Percentiles rank a stretch among this genome's conserved stretches.
Conservation (phyloP, 1,140 invertebrate genomes). For the Drosophila dunni region DNA sequence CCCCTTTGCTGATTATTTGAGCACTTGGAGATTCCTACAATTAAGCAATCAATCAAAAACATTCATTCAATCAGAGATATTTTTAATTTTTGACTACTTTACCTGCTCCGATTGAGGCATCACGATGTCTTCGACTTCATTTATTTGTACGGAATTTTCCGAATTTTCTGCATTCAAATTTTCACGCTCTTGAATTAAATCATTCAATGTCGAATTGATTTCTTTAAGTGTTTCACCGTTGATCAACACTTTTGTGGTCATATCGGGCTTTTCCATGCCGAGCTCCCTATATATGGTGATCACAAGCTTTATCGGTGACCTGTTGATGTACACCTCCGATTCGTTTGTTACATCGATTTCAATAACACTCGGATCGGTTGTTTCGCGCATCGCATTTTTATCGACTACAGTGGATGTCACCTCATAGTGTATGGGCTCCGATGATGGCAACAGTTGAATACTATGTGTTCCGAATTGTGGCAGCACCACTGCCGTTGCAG, state of each 20-base stretch:
- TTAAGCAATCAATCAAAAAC: background rate
- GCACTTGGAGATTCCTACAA: background rate
- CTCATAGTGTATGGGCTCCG: background rate
- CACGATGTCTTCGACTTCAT: background rate
- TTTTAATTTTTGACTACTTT: background rate
- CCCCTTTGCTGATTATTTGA: background rate
- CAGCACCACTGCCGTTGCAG: background rate
- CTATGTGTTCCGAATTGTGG: background rate
- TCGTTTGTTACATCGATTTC: constrained; percentile 9
- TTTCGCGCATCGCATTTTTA: background rate
- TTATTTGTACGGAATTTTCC: background rate
- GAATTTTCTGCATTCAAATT: background rate
- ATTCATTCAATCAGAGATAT: no score
- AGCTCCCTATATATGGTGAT: background rate
- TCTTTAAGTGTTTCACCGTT: background rate
- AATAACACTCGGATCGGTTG: background rate
- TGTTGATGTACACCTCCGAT: constrained; percentile 11
- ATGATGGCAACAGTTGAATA: background rate
- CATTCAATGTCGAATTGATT: background rate
- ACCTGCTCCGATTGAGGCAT: background rate
- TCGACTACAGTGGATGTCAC: background rate
- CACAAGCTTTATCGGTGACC: constrained; percentile 1
- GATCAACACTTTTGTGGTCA: background rate
- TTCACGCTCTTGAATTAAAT: background rate
- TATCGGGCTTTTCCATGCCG: background rate